phyloP scores from a whole-genome alignment of 2,113 vertebrate species.

The Toxotes chatareus region DNA sequence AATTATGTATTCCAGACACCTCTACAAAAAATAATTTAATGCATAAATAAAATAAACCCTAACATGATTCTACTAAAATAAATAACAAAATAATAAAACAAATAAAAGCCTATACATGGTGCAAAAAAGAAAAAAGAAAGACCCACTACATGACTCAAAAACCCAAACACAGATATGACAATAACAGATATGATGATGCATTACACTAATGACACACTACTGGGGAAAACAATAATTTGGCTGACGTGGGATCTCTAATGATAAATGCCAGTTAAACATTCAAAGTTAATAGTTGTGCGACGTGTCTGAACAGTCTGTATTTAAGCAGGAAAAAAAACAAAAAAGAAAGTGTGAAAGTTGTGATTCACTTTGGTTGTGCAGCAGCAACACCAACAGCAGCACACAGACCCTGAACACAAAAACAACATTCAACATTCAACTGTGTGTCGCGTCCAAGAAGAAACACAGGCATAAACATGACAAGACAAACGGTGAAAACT shows the following conservation, averaged over 20 bases:
- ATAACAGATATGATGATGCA: conserved; percentile 1
- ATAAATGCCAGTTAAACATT: conserved; percentile 51
- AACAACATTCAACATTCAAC: conserved; percentile 17
- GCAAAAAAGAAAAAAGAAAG: conserved; percentile 9
- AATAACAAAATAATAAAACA: conserved; percentile 42
- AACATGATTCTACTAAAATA: conserved; percentile 43
- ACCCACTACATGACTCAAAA: conserved; percentile 13
- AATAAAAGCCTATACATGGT: conserved; percentile 20
- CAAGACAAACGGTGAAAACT: conserved; percentile 12
- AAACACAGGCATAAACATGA: conserved; percentile 16
- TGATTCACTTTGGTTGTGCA: conserved; percentile 57
- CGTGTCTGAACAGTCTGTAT: neutral
- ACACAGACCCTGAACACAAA: conserved; percentile 22
- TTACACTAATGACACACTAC: conserved; percentile 15
- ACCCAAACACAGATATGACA: conserved; percentile 8
- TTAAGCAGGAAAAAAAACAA: neutral
- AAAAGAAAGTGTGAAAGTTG: conserved; percentile 1
- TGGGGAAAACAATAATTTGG: conserved; percentile 23
- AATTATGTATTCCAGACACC: conserved; percentile 44
- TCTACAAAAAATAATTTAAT: conserved; percentile 72
- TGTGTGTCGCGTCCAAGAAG: neutral
- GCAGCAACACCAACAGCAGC: conserved; percentile 35
- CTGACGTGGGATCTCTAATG: conserved; percentile 4
- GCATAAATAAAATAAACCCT: conserved; percentile 74
- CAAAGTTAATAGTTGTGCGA: conserved; percentile 12